Evolutionary conservation across 2,113 vertebrate species (phyloP), one percentile per base, ranked within the genome.

Genomic region (Camelus dromedarius): DNA sequence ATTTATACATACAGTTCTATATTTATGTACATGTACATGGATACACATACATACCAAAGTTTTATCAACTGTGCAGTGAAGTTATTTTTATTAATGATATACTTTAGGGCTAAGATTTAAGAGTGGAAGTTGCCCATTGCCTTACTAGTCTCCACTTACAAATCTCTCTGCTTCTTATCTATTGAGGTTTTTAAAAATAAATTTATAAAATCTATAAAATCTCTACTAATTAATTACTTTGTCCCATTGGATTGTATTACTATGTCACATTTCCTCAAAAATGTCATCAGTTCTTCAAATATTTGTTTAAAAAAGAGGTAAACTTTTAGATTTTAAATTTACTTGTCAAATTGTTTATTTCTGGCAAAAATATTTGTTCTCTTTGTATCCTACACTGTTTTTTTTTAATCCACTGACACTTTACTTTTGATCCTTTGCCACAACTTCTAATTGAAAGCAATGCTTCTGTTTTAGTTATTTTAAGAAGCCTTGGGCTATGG

Each of bases 1-100:
- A 60, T 77, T 87, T 75, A 54, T 22, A 87, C 13, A 62, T 26
- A 72, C 11, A 52, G 20, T 6, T 75, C 35, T 93, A 7, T 82
- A 50, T 85, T 79, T 95, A 46, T 77, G 2, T 42, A 70, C 46
- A 89, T 14, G 90, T 52, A 64, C 4, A 35, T 35, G 38, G 15
- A 67, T 5, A 58, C 42, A 86, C 7, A 22, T 77, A 69, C 52
- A 67, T 94, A 54, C 28, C 26, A 94, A 58, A 22, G 11, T 80
- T 95, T 90, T 94, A 60, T 54, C 58, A 92, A 54, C 11, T 93
- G 10, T 89, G 5, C 6, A 75, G 30, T 82, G 24, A 80, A 79
- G 30, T 79, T 69, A 42, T 70, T 94, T 90, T 88, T 92, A 54
- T 77, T 96, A 83, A 76, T 95, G 52, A 42, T 81, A 62, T 58